Evolutionary conservation across 2,797 vertebrate species (phyloP).

Genomic region (Potorous gilbertii): DNA sequence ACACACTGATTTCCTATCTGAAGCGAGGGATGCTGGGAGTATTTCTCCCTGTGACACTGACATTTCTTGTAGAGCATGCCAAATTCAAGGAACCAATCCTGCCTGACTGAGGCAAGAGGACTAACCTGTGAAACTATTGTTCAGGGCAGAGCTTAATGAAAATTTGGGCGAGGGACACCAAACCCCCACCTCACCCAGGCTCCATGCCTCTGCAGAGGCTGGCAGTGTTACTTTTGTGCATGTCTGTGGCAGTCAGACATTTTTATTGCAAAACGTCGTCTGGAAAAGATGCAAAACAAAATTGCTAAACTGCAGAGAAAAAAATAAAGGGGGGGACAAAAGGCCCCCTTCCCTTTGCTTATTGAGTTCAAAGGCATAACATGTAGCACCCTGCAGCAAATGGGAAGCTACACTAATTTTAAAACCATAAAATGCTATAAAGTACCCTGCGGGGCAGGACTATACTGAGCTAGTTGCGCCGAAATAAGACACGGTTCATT

Average conservation of each 20-base stretch:
- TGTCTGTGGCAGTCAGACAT: slow-evolving; percentile 82
- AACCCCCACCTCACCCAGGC: background rate
- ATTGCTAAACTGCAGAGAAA: slow-evolving; percentile 83
- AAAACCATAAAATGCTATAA: slow-evolving; percentile 90
- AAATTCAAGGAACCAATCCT: slow-evolving; percentile 16
- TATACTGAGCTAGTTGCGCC: slow-evolving; percentile 88
- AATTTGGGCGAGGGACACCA: background rate
- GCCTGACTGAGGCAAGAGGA: background rate
- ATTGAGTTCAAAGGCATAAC: slow-evolving; percentile 91
- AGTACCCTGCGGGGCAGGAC: slow-evolving; percentile 89
- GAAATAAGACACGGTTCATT: slow-evolving; percentile 92
- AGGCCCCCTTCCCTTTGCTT: slow-evolving; percentile 88
- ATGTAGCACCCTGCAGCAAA: slow-evolving; percentile 88
- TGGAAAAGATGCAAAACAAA: slow-evolving; percentile 90
- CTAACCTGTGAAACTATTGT: slow-evolving; percentile 57
- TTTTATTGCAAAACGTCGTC: slow-evolving; percentile 87
- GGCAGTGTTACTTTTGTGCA: slow-evolving; percentile 36
- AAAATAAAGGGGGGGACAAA: slow-evolving; percentile 75
- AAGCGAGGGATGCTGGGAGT: background rate
- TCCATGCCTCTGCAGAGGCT: background rate
- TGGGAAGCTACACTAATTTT: slow-evolving; percentile 90
- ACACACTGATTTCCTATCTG: rapidly evolving
- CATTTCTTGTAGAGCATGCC: slow-evolving; percentile 1
- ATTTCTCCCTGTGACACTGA: background rate
- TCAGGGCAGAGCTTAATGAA: slow-evolving; percentile 29